Conservation (phyloP, 1,140 invertebrate species). For the Megalopta genalis region DNA sequence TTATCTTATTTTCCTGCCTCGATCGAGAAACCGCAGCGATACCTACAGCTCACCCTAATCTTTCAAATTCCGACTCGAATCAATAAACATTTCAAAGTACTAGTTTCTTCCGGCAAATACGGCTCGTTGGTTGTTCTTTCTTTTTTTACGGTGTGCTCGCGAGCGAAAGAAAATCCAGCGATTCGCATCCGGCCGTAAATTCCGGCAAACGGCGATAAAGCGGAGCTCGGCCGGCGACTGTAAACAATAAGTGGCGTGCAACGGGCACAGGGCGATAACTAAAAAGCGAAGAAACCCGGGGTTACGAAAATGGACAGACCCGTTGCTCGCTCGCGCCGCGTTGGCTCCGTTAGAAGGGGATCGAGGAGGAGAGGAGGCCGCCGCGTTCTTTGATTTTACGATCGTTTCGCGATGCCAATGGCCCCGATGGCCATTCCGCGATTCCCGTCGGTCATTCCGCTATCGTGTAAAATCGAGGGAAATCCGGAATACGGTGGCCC, state of each 20-base stretch:
- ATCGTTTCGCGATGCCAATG: slow-evolving; percentile 30
- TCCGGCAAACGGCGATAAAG: background rate
- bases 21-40: no score
- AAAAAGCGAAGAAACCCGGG: background rate
- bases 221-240: background rate
- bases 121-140: no score
- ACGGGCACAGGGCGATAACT: background rate
- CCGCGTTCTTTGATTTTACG: slow-evolving; percentile 44
- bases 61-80: no score
- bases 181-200: background rate
- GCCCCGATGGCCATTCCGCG: slow-evolving; percentile 10
- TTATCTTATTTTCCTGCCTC: no score
- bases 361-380: no score
- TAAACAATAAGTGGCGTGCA: slow-evolving; percentile 11
- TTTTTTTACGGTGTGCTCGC: background rate
- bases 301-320: slow-evolving; percentile 1
- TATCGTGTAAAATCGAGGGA: slow-evolving; percentile 50
- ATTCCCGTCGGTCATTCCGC: background rate
- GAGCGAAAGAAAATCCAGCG: slow-evolving; percentile 10
- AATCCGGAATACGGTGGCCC: background rate
- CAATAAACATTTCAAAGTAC: no score
- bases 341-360: slow-evolving; percentile 36
- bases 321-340: no score
- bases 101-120: no score
- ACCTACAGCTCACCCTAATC: no score